Base-by-base conservation (phyloP, 1,140 invertebrate genomes). In the Elymnias hypermnestra region DNA sequence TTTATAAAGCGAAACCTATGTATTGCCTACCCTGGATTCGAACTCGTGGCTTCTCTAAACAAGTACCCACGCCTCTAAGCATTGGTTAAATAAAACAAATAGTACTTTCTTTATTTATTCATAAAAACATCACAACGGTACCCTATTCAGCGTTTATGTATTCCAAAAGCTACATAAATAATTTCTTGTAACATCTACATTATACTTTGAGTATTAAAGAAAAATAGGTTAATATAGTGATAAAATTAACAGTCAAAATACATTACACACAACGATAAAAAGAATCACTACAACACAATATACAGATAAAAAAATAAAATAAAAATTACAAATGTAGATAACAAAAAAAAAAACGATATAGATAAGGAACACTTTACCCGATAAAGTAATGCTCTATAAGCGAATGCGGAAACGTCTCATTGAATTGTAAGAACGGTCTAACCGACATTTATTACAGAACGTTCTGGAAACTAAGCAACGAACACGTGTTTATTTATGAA, bases 41-140 rank as follows among this genome's bases (percentile, higher is more conserved):
- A n/a, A n/a, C n/a, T n/a, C n/a, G n/a, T n/a, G n/a, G n/a, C n/a
- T n/a, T n/a, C n/a, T n/a, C n/a, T n/a, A n/a, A n/a, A n/a, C n/a
- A n/a, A n/a, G n/a, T n/a, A n/a, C n/a, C n/a, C n/a, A n/a, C n/a
- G n/a, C n/a, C n/a, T n/a, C n/a, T n/a, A n/a, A n/a, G n/a, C n/a
- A n/a, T 1, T 7, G 8, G 23, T 8, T 3, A 26, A 26, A 26
- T 26, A 26, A 26, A 26, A 26, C 23, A 26, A 26, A 9, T 7
- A 3, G 8, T 26, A 26, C 10, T 26, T 17, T 35, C 7, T 29
- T 19, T 31, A 18, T 39, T 35, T 29, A 47, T 48, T 48, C 26
- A n/a, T 39, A 40, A 48, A 36, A 26, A 47, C 40, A 48, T 48
- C 45, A 48, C 45, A 48, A 23, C 26, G 12, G 12, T 22, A 12